Evolutionary conservation across 2,113 vertebrate genomes (phyloP), one percentile per base, ranked within the genome.

Genomic region (Oceanodroma tethys): DNA sequence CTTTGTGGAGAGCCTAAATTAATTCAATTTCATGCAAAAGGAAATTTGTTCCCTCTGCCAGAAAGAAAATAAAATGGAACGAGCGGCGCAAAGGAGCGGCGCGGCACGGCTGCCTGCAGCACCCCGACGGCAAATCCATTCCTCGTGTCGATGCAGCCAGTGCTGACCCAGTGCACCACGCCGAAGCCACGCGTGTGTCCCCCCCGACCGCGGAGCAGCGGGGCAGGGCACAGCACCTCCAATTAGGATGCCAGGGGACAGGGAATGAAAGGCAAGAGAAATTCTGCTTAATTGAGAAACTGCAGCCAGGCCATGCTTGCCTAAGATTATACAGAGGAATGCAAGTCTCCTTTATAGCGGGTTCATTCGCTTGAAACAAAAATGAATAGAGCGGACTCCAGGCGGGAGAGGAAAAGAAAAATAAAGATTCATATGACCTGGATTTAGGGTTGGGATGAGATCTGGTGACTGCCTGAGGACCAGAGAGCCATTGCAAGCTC

Each of bases 271-370:
- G 83, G 91, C 13, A 34, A 90, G 78, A 92, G 95, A 67, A 90
- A 65, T 40, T 71, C 76, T 38, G 91, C 90, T 95, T 95, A 97
- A 97, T n/a, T 74, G 91, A 92, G 92, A 95, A 95, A 58, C 78
- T 8, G 38, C 86, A 81, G 72, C 81, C 93, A 27, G 40, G 94
- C 95, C 94, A 6, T 12, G 90, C 95, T 71, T 90, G 80, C 90
- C 89, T 80, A 38, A 89, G 96, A 92, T 53, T 71, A 88, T 34
- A 13, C 71, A 3, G 81, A 52, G 95, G 96, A 97, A 97, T 82
- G 95, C 30, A 16, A 72, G 86, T 55, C 82, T 91, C 86, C 96
- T 94, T 96, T 70, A 81, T 81, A 95, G 97, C 20, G 43, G 56
- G 83, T 48, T 93, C 96, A 87, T 65, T 95, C 62, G 13, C 83